Percentiles rank a stretch among this genome's conserved stretches.
Evolutionary conservation across 2,888 invertebrate genomes (phyloP).

Genomic region (Timandra comae): DNA sequence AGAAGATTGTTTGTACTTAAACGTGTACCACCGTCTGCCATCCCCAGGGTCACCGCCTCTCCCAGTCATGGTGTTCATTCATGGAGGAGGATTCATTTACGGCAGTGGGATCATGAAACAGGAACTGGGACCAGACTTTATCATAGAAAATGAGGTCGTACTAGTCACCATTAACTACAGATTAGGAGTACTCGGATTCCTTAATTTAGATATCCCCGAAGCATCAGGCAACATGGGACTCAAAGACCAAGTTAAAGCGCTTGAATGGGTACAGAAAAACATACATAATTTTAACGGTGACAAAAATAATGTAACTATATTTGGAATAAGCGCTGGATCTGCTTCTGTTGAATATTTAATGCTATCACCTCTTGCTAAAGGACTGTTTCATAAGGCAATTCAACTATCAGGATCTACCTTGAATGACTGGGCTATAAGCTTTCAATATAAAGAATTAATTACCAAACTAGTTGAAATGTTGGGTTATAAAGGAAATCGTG

Average conservation of each 20-base stretch:
- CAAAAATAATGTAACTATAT: constrained; percentile 42
- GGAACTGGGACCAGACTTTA: constrained; percentile 45
- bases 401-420: constrained; percentile 45
- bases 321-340: constrained; percentile 46
- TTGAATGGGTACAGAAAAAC: constrained; percentile 48
- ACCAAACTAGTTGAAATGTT: constrained; percentile 28
- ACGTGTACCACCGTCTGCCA: constrained; percentile 42
- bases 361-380: constrained; percentile 36
- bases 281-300: constrained; percentile 48
- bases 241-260: constrained; percentile 49
- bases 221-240: constrained; percentile 54
- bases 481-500: constrained; percentile 27
- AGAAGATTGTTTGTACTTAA: constrained; percentile 58
- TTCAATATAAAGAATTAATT: constrained; percentile 29
- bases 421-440: constrained; percentile 43
- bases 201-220: constrained; percentile 43
- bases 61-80: constrained; percentile 52
- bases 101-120: constrained; percentile 42
- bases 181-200: constrained; percentile 51
- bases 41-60: constrained; percentile 17
- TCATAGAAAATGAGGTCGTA: constrained; percentile 45
- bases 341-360: constrained; percentile 43
- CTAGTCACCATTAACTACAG: constrained; percentile 61
- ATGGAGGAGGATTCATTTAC: constrained; percentile 51
- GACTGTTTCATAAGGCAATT: constrained; percentile 49